phyloP scores from a whole-genome alignment of 37 sponge, comb jelly and placozoan genomes.

The Amphimedon queenslandica region DNA sequence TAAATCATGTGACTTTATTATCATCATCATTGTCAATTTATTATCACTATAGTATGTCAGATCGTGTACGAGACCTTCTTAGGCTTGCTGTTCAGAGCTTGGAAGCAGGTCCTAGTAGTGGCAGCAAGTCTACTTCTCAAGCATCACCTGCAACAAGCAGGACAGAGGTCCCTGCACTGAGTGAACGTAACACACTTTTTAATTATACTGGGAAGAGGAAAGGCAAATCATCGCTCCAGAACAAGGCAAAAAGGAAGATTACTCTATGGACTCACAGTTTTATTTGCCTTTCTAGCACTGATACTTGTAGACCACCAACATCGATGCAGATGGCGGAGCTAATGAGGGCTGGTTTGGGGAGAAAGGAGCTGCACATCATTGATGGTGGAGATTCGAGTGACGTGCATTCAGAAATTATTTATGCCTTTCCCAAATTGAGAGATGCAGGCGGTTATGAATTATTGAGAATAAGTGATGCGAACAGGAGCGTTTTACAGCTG shows the following conservation, averaged over 20 bases:
- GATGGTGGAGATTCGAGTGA: conserved; percentile 4
- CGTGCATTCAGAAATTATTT: conserved; percentile 2
- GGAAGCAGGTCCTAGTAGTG: not conserved
- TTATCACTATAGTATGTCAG: too few species aligned
- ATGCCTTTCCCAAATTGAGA: conserved; percentile 7
- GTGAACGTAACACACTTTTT: not conserved
- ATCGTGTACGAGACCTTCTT: not conserved
- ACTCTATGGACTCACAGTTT: conserved; percentile 22
- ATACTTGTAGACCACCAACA: not conserved
- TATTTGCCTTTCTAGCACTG: conserved; percentile 10
- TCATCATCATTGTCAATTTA: too few species aligned
- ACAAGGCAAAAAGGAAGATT: not conserved
- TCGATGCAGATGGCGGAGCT: conserved; percentile 12
- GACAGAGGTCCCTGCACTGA: too few species aligned
- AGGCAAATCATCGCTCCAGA: not conserved
- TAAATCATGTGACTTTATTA: too few species aligned
- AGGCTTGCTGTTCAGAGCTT: not conserved
- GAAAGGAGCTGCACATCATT: not conserved
- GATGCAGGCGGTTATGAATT: conserved; percentile 38
- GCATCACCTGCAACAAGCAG: too few species aligned
- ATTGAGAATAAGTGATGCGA: conserved; percentile 1
- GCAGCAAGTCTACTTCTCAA: not conserved
- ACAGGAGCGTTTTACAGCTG: not conserved
- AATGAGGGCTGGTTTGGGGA: conserved; percentile 29
- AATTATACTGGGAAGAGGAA: not conserved